Percentiles rank a stretch among this genome's conserved stretches.
Evolutionary conservation across 2,113 vertebrate species (phyloP).

Genomic region (Hydropotes inermis): DNA sequence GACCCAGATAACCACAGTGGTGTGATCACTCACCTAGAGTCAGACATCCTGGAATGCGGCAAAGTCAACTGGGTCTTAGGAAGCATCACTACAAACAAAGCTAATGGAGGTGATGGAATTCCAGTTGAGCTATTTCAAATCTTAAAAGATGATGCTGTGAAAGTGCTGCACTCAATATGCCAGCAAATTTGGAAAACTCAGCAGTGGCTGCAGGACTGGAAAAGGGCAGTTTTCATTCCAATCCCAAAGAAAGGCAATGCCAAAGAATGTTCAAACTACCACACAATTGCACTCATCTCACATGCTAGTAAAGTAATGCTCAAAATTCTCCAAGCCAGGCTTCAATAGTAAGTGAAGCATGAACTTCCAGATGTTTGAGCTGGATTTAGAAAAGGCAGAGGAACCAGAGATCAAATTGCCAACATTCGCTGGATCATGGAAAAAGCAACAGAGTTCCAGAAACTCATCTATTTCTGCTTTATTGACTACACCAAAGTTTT

Average conservation of each 20-base stretch:
- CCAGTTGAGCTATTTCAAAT: too few relatives aligned
- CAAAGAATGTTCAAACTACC: not conserved
- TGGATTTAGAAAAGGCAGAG: not conserved
- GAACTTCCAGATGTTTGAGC: not conserved
- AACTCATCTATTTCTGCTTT: not conserved
- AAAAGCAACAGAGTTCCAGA: not conserved
- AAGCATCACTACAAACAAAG: not conserved
- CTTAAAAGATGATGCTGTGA: too few relatives aligned
- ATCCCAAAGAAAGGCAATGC: not conserved
- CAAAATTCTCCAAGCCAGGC: not conserved
- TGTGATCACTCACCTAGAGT: not conserved
- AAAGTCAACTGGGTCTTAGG: not conserved
- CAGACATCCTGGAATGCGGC: not conserved
- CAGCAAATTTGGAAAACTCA: not conserved
- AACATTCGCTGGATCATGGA: not conserved
- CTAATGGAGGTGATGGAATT: too few relatives aligned
- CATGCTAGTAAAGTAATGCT: not conserved
- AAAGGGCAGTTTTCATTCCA: not conserved
- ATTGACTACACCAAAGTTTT: not conserved
- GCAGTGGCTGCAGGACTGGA: not conserved
- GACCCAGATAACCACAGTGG: not conserved
- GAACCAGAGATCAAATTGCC: not conserved
- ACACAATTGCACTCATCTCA: not conserved
- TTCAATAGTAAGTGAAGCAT: rapidly evolving
- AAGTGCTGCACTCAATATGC: not conserved